phyloP scores from a whole-genome alignment of 2,113 vertebrate species.

The Pterophyllum scalare region DNA sequence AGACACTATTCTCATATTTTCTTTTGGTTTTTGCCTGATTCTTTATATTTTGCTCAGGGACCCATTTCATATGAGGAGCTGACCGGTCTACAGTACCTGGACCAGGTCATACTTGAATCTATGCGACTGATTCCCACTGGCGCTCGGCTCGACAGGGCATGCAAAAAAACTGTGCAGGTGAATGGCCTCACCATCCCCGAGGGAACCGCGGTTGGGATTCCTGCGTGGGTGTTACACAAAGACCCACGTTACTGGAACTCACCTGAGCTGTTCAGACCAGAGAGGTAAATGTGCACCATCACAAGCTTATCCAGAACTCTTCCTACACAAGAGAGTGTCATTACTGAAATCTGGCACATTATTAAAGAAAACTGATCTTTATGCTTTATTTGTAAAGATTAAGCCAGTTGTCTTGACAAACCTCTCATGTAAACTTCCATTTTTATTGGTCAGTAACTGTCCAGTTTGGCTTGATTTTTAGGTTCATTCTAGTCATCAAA shows the following conservation, averaged over 20 bases:
- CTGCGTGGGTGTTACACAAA: slow-evolving; percentile 41
- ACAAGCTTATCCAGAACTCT: not conserved
- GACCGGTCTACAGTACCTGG: slow-evolving; percentile 61
- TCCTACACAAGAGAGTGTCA: no score
- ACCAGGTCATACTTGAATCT: slow-evolving; percentile 65
- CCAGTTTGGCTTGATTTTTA: no score
- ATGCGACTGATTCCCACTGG: slow-evolving; percentile 53
- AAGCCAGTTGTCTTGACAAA: no score
- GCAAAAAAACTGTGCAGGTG: slow-evolving; percentile 62
- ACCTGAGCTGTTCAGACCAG: slow-evolving; percentile 68
- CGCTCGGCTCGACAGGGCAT: slow-evolving; percentile 65
- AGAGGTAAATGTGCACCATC: slow-evolving; percentile 53
- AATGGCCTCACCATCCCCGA: slow-evolving; percentile 64
- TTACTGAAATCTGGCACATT: not conserved
- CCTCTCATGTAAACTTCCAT: not conserved
- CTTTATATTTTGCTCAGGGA: slow-evolving; percentile 11
- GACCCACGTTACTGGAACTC: slow-evolving; percentile 67
- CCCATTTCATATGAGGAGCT: slow-evolving; percentile 56
- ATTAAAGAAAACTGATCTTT: not conserved
- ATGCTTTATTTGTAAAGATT: not conserved
- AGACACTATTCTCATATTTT: not conserved
- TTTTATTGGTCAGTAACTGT: no score
- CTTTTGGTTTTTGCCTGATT: rapidly evolving
- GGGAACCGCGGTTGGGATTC: slow-evolving; percentile 46
- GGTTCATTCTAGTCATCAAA: no score